Base-by-base conservation (phyloP, 1,140 invertebrate species). In the Drosophila pseudoobscura region DNA sequence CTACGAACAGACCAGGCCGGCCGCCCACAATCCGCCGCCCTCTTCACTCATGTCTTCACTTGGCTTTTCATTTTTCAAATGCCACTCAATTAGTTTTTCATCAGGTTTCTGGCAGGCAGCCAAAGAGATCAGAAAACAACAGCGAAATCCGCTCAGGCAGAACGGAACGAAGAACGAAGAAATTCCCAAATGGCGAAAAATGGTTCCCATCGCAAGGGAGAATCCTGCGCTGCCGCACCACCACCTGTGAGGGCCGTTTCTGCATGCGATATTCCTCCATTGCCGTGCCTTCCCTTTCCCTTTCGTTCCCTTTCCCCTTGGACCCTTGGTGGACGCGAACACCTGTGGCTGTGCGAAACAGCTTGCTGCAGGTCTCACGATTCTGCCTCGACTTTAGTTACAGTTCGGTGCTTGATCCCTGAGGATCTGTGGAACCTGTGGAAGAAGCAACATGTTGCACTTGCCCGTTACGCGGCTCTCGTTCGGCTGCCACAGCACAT, bases 51-150 rank as follows among this genome's bases (percentile, higher is more conserved):
- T n/a, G 15, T 64, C 11, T 55, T 41, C 41, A 26, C 46, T 43
- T 54, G 50, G 41, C 39, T 79, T 58, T 65, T 54, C 61, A 61
- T 82, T 61, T 63, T 59, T 60, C 52, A 56, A 66, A 74, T 85
- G 80, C 64, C 77, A 74, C 58, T 80, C 80, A 77, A 87, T 85
- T 80, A 85, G 80, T 74, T 78, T 77, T 85, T 80, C 80, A 65
- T 87, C 77, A 68, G 61, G 69, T 79, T 43, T 68, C 46, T 85
- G 80, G 82, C 69, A 60, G 6, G 17, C 41, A 43, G 66, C 77
- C 68, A 85, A 62, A 46, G 24, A 51, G 52, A 47, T 41, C 50
- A 56, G 39, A 58, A 39, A 53, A 52, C 15, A 71, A 70, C 52
- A 72, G 59, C 68, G 76, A 61, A 80, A 80, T 87, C 75, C 57